Evolutionary conservation across 1,140 invertebrate genomes (phyloP).

Genomic region (Bombus confusus): DNA sequence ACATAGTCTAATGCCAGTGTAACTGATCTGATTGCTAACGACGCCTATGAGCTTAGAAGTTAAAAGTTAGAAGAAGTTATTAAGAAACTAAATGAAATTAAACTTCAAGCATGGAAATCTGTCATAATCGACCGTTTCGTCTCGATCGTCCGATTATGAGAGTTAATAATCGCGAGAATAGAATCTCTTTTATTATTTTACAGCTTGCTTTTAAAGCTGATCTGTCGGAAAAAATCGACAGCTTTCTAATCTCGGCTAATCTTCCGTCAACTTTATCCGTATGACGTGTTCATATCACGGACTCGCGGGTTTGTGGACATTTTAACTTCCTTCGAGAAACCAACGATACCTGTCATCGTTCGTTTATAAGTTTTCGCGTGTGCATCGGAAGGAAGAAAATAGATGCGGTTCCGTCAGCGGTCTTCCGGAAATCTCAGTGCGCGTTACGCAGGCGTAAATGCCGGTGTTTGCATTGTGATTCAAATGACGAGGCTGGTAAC

Average conservation of each 20-base stretch:
- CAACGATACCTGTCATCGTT: slow-evolving; percentile 52
- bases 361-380: slow-evolving; percentile 19
- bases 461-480: slow-evolving; percentile 71
- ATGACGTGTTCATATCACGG: slow-evolving; percentile 61
- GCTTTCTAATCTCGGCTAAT: not conserved
- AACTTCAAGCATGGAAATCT: no score
- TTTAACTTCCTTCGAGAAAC: slow-evolving; percentile 65
- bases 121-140: no score
- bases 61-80: no score
- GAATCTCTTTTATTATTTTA: no score
- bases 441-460: slow-evolving; percentile 25
- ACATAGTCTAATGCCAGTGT: no score
- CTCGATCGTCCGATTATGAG: no score
- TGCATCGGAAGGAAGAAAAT: not conserved
- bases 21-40: no score
- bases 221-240: not conserved
- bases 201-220: not conserved
- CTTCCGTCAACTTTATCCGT: slow-evolving; percentile 58
- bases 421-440: not conserved
- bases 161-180: no score
- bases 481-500: slow-evolving; percentile 64
- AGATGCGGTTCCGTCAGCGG: slow-evolving; percentile 24
- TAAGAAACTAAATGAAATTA: no score
- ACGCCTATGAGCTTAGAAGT: no score
- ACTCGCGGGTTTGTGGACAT: slow-evolving; percentile 50